Evolutionary conservation across 2,797 vertebrate genomes (phyloP).

Genomic region (Notoglanidium macrostoma): DNA sequence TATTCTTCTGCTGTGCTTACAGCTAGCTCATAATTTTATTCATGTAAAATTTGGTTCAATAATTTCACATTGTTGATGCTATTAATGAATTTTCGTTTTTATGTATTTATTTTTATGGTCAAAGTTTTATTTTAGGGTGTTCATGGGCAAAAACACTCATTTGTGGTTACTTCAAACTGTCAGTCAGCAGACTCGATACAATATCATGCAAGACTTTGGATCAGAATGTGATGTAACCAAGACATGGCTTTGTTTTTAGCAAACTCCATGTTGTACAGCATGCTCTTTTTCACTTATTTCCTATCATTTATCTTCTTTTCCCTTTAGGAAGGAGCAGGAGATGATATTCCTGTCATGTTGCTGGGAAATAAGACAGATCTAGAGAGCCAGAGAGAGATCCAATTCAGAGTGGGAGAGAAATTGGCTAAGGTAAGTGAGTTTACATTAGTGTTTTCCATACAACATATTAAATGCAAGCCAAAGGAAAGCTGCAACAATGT

Average conservation of each 20-base stretch:
- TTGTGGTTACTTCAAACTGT: neutral
- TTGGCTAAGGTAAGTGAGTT: slow-evolving; percentile 82
- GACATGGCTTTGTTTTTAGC: neutral
- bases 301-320: neutral
- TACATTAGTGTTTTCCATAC: neutral
- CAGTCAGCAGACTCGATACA: neutral
- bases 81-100: neutral
- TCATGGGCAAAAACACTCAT: neutral
- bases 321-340: slow-evolving; percentile 83
- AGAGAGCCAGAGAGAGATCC: slow-evolving; percentile 81
- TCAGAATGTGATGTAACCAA: neutral
- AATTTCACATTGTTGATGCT: neutral
- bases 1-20: neutral
- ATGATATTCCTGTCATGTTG: slow-evolving; percentile 84
- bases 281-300: neutral
- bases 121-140: neutral
- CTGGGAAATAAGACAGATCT: slow-evolving; percentile 91
- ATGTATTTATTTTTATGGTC: neutral
- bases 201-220: neutral
- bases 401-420: slow-evolving; percentile 75
- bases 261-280: neutral
- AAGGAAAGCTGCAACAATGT: neutral
- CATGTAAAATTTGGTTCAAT: neutral
- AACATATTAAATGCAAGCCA: neutral
- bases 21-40: neutral